Conservation (phyloP, 2,113 vertebrate genomes). For the Corvus hawaiiensis region DNA sequence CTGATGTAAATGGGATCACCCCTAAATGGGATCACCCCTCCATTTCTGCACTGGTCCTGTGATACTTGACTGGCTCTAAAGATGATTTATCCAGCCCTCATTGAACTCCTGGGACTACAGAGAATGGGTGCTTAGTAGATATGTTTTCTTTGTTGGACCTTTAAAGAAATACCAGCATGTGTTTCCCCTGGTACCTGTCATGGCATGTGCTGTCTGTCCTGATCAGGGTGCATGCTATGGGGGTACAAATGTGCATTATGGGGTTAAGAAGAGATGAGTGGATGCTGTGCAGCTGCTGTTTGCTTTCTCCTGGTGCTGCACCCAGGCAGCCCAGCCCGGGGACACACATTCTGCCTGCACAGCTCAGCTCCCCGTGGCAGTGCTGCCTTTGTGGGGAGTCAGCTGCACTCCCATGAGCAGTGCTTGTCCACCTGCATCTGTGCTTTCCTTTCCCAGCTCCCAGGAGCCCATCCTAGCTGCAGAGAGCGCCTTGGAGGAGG, state of each 20-base stretch:
- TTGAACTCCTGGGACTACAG: background rate
- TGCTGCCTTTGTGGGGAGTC: fast-evolving
- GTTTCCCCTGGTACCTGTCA: background rate
- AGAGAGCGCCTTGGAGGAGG: slow-evolving; percentile 8
- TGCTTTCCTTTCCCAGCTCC: slow-evolving; percentile 8
- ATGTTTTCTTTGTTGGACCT: background rate
- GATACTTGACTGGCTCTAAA: background rate
- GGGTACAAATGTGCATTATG: background rate
- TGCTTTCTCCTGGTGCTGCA: background rate
- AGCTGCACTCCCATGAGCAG: background rate
- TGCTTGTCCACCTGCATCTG: background rate
- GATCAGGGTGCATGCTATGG: background rate
- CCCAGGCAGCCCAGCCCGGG: background rate
- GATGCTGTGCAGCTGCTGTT: background rate
- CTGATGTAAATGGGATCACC: background rate
- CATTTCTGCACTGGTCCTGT: background rate
- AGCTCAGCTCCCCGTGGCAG: fast-evolving
- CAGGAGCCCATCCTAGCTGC: background rate
- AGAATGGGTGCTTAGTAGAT: background rate
- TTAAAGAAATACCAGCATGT: background rate
- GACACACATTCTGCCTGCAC: fast-evolving
- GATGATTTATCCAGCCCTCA: background rate
- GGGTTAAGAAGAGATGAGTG: background rate
- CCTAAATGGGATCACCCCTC: background rate
- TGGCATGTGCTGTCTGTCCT: background rate